Percentiles rank a stretch among this genome's conserved stretches.
Evolutionary conservation across 2,113 vertebrate genomes (phyloP).

Genomic region (Rhinoderma darwinii): DNA sequence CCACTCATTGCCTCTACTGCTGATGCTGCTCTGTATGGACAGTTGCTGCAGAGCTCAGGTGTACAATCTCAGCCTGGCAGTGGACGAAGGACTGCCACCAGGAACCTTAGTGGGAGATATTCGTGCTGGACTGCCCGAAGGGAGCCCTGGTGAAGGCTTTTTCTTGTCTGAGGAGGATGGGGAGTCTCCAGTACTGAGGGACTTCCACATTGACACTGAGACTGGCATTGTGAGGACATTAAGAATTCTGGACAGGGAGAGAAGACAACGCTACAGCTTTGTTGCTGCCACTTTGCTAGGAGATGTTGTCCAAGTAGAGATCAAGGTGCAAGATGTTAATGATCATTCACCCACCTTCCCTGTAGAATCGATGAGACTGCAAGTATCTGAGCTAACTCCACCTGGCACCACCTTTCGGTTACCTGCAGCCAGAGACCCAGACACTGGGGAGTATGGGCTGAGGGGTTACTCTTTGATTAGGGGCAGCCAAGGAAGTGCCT

Average conservation of each 20-base stretch:
- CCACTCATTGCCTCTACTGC: constrained; percentile 52
- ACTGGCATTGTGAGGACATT: constrained; percentile 89
- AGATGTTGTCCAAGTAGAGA: constrained; percentile 83
- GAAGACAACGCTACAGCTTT: constrained; percentile 82
- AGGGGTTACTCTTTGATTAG: constrained; percentile 82
- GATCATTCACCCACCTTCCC: constrained; percentile 85
- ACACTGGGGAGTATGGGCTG: constrained; percentile 78
- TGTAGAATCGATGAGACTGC: constrained; percentile 69
- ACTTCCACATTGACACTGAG: constrained; percentile 85
- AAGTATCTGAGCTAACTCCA: constrained; percentile 84
- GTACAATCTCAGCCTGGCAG: constrained; percentile 79
- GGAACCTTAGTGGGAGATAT: constrained; percentile 86
- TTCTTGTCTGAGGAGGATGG: constrained; percentile 87
- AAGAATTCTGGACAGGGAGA: constrained; percentile 84
- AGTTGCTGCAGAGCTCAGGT: constrained; percentile 73
- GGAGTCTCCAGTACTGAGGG: constrained; percentile 86
- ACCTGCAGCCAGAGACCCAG: constrained; percentile 81
- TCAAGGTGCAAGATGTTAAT: constrained; percentile 85
- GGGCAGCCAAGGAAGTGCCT: constrained; percentile 57
- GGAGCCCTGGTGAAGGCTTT: constrained; percentile 75
- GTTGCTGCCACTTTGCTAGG: constrained; percentile 85
- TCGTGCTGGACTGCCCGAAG: constrained; percentile 74
- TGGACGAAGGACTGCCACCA: constrained; percentile 85
- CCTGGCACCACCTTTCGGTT: constrained; percentile 81
- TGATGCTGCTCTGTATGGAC: constrained; percentile 65